Conservation (phyloP, 1,140 invertebrate genomes). For the Anoplolepis gracilipes region DNA sequence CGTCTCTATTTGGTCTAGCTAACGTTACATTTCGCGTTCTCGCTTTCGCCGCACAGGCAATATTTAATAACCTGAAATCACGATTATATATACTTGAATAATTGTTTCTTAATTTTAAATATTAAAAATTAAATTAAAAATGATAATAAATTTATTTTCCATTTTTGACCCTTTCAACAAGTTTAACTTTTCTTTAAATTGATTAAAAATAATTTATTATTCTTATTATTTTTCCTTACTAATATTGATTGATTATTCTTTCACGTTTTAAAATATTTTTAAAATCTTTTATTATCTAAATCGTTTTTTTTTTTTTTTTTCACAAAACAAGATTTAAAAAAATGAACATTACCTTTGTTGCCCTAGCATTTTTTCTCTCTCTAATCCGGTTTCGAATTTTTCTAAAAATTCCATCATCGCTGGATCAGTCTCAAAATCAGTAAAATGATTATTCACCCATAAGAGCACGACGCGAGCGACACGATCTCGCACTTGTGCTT, state of each 20-base stretch:
- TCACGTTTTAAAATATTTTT: too few species aligned
- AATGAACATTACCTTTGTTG: constrained; percentile 86
- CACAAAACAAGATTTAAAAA: constrained; percentile 22
- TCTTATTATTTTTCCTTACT: too few species aligned
- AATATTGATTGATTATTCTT: too few species aligned
- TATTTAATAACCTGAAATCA: constrained; percentile 93
- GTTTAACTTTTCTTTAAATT: too few species aligned
- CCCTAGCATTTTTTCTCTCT: constrained; percentile 94
- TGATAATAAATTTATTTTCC: too few species aligned
- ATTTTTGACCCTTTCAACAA: too few species aligned
- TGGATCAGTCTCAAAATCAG: constrained; percentile 98
- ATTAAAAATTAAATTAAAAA: too few species aligned
- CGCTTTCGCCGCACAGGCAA: constrained; percentile 98
- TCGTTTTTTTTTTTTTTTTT: not conserved
- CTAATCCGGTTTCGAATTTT: constrained; percentile 95
- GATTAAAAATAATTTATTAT: too few species aligned
- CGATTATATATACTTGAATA: not conserved
- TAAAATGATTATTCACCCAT: constrained; percentile 99
- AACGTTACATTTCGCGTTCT: constrained; percentile 95
- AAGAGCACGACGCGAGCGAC: constrained; percentile 97
- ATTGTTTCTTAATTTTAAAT: too few species aligned
- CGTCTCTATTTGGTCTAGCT: constrained; percentile 95
- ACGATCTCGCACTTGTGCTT: constrained; percentile 92
- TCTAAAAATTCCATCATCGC: constrained; percentile 99
- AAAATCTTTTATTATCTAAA: too few species aligned